Evolutionary conservation across 2,888 invertebrate genomes (phyloP), one percentile per base, ranked within the genome.

Genomic region (Clostera curtula): DNA sequence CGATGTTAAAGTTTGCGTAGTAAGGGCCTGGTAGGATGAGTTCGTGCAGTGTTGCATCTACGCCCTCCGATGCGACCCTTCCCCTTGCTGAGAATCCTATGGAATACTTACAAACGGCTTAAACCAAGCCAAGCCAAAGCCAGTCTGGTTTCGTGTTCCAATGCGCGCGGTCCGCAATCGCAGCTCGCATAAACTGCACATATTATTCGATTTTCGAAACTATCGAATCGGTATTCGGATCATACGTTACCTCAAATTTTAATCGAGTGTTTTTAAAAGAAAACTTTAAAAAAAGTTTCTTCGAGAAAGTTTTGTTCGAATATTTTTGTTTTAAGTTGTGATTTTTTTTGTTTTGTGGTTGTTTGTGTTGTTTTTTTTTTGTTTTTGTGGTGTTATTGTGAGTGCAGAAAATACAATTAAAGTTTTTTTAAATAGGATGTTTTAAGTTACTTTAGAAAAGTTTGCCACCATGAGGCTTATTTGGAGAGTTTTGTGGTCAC

Each of bases 71-170:
- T 62, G 56, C 72, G 79, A 77, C 80, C 82, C 82, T 80, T 82
- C 80, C 82, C 82, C 80, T 74, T 75, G 70, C 73, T 57, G 67
- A 73, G 70, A 75, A 76, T 77, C 73, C 76, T 75, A 79, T 75
- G 72, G 77, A 77, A 75, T 75, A 80, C 77, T 76, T 74, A 75
- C 75, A 69, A 73, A 67, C 69, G 74, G 73, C 71, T 71, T 70
- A 58, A 51, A 60, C 56, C 74, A 64, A 73, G 79, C 72, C 82
- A 82, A 80, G 82, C 82, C 56, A 73, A 64, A 73, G 79, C 72
- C 82, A 82, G 82, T 83, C 82, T 80, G 82, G 76, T 80, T 79
- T 75, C 72, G 77, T 66, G 54, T 70, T 71, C 63, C 76, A 61
- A 65, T 61, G 71, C 70, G 82, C 79, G 65, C 76, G 75, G 76